Conservation (phyloP, 2,888 invertebrate species). For the Bibio marci region DNA sequence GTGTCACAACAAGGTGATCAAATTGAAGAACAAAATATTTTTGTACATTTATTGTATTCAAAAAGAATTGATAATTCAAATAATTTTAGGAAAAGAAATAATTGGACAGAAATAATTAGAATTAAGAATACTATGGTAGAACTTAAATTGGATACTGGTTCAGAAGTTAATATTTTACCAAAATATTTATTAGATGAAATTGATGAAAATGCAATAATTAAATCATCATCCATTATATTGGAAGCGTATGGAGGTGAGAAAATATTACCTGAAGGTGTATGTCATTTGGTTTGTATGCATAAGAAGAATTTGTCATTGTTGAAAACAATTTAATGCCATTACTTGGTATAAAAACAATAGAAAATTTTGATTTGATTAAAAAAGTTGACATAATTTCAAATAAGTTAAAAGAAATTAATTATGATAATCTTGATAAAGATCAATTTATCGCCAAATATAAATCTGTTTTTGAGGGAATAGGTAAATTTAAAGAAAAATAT, state of each 20-base stretch:
- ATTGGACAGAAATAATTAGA: neutral
- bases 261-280: neutral
- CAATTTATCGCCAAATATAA: too few species aligned
- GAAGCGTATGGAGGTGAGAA: neutral
- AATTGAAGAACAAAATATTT: neutral
- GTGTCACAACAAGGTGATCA: too few species aligned
- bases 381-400: neutral
- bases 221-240: neutral
- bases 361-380: neutral
- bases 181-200: neutral
- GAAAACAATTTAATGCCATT: neutral
- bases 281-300: neutral
- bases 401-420: neutral
- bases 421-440: conserved; percentile 10
- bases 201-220: neutral
- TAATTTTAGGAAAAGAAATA: neutral
- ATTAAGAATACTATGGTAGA: neutral
- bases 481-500: conserved; percentile 9
- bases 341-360: neutral
- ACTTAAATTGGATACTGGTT: neutral
- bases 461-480: conserved; percentile 13
- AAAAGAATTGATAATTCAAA: too few species aligned
- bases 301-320: neutral
- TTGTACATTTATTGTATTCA: neutral
- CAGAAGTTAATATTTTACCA: neutral